Percentiles rank a stretch among this genome's conserved stretches.
Evolutionary conservation across 2,113 vertebrate species (phyloP).

Genomic region (Guaruba guarouba): DNA sequence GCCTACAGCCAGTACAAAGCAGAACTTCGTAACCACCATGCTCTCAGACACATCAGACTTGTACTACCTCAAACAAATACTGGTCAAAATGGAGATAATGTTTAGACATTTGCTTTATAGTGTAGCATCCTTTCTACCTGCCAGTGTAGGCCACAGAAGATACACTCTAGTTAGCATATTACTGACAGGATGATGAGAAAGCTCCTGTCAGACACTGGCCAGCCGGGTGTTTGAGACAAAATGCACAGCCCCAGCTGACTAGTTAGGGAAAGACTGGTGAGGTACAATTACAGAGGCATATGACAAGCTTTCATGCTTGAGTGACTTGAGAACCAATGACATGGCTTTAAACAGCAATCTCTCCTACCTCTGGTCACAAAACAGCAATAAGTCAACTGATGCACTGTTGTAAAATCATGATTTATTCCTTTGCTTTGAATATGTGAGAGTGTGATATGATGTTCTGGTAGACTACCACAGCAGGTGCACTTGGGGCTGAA

Average conservation of each 20-base stretch:
- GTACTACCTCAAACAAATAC: slow-evolving; percentile 23
- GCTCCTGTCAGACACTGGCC: slow-evolving; percentile 89
- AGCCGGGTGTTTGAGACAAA: slow-evolving; percentile 75
- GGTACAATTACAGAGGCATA: slow-evolving; percentile 90
- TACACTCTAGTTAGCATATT: slow-evolving; percentile 92
- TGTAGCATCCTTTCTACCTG: slow-evolving; percentile 77
- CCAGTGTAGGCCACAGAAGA: slow-evolving; percentile 78
- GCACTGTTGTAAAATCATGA: slow-evolving; percentile 92
- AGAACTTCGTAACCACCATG: neutral
- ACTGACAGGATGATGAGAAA: slow-evolving; percentile 93
- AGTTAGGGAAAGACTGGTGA: slow-evolving; percentile 89
- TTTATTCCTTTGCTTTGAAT: slow-evolving; percentile 93
- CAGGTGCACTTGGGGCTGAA: slow-evolving; percentile 79
- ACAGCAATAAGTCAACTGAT: slow-evolving; percentile 93
- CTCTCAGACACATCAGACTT: neutral
- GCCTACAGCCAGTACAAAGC: neutral
- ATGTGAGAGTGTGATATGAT: slow-evolving; percentile 74
- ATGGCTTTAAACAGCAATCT: slow-evolving; percentile 85
- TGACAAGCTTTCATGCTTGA: slow-evolving; percentile 93
- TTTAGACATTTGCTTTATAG: slow-evolving; percentile 72
- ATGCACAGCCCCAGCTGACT: slow-evolving; percentile 90
- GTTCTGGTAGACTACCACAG: slow-evolving; percentile 83
- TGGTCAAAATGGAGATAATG: slow-evolving; percentile 19
- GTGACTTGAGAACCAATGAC: slow-evolving; percentile 82
- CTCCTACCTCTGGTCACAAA: slow-evolving; percentile 87